A percentile compares a stretch with the other conserved stretches of the same genome.
These are phyloP conservation scores for Spinus olivaceus DNA, from an alignment of 2,797 vertebrate species.

Conservation along the genomic window DNA sequence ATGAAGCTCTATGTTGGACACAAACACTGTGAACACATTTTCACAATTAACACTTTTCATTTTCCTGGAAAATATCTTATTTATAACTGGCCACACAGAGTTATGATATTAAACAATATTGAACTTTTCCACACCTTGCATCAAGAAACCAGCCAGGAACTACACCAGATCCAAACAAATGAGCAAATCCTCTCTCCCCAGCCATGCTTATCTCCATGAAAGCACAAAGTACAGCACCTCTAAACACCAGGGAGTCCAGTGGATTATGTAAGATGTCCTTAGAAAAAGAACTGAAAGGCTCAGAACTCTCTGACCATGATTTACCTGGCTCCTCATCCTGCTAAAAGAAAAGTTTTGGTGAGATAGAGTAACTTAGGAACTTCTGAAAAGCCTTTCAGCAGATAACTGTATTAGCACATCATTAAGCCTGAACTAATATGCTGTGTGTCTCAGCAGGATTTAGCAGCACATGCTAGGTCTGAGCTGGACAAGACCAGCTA, in stretches of 20 bases:
- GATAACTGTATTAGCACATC: neutral
- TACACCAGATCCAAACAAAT: neutral
- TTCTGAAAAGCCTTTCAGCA: neutral
- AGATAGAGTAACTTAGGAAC: neutral
- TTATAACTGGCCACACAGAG: neutral
- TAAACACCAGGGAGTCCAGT: neutral
- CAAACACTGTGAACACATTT: neutral
- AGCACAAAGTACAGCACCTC: neutral
- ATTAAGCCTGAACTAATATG: neutral
- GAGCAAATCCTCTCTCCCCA: neutral
- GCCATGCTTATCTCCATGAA: neutral
- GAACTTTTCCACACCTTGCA: neutral
- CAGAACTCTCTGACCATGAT: neutral
- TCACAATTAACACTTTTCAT: neutral
- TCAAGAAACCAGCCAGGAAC: neutral
- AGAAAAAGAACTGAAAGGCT: neutral
- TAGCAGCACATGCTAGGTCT: neutral
- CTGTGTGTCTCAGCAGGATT: neutral
- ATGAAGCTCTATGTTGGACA: neutral
- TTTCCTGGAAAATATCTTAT: neutral
- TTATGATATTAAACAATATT: neutral
- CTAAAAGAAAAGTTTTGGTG: neutral
- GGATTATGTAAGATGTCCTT: neutral
- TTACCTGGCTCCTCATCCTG: neutral
- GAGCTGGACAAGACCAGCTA: neutral